Base-by-base conservation (phyloP, 2,888 invertebrate genomes). In the Hypena proboscidalis region DNA sequence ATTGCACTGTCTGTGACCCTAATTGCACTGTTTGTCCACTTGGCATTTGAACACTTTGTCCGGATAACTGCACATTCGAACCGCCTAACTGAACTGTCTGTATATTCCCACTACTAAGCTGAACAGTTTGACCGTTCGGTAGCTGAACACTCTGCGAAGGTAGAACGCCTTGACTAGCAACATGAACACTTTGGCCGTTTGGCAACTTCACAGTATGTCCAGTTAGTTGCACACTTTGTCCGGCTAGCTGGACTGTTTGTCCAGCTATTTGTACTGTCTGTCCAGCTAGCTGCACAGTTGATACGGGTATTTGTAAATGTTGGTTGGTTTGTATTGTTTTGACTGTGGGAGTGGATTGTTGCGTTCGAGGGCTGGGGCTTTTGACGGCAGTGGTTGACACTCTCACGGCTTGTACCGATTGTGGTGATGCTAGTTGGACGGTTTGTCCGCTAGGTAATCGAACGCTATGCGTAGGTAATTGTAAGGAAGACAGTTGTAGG, bases 191-290 rank as follows among this genome's bases (percentile, higher is more conserved):
- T 51, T 83, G 86, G 17, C 83, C 86, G 32, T 90, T 89, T 34
- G 84, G 86, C 8, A 88, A 53, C 49, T 89, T 86, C 1, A 88
- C 92, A 0, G 92, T 92, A 35, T 93, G 84, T 1, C 81, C 92
- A 7, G 78, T 88, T 6, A 89, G 50, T 34, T 89, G 89, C 2
- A 90, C 83, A 20, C 83, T 88, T 42, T 83, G 87, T 13, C 86
- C 84, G 6, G 83, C 80, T 25, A 88, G 40, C 41, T 88, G 87
- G 0, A 88, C 85, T 0, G 85, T 87, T 56, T 90, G 90, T 19
- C 82, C 88, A 22, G 60, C 85, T 7, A 86, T 80, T 62, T 80
- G 88, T 15, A 83, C 85, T 7, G 78, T 85, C 48, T 81, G 85
- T 11, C 82, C 85, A n/a, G 76, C 77, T 27, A 78, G 64, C 50